Base-by-base conservation (phyloP, 2,888 invertebrate species). In the Pristionchus maxplancki region DNA sequence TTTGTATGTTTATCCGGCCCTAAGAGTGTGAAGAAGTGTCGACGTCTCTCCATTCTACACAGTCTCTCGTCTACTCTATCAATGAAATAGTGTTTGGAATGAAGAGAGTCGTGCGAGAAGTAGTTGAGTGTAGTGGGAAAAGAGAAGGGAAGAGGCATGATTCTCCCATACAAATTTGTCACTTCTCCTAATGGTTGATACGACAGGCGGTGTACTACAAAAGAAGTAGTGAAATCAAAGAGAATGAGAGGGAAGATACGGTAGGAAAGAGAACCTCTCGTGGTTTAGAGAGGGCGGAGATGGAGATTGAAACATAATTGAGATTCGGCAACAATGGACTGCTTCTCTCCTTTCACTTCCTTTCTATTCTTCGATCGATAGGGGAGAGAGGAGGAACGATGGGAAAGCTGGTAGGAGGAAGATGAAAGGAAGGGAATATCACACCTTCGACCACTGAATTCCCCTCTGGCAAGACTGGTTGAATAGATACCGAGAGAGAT, bases 91-190 rank as follows among this genome's bases (percentile, higher is more conserved):
- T 78, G 20, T 20, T 24, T 28, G 31, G 53, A 83, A n/a, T 24
- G 8, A 34, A 37, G 53, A 83, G 82, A 81, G 4, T 34, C n/a
- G 50, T 28, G 48, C 24, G 81, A 81, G 53, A 83, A 53, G 53
- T 20, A 34, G 50, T 34, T 4, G 53, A 50, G 20, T 28, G 28
- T 28, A 50, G 81, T 44, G 28, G n/a, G n/a, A n/a, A n/a, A n/a
- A n/a, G n/a, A 44, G 82, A 82, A 37, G 44, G 48, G 20, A 53
- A 37, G 82, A 28, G 53, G 82, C 34, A 34, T 83, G 82, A 83
- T 83, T 53, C 50, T 81, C 82, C 82, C 82, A 83, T 83, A 83
- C 82, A 83, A 83, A 83, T 83, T 83, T 53, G 82, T 83, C 82
- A 83, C 53, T 83, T 44, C 78, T 17, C 44, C 44, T 78, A 78